phyloP scores from a whole-genome alignment of 2,113 vertebrate genomes.

The Paedocypris sp. region DNA sequence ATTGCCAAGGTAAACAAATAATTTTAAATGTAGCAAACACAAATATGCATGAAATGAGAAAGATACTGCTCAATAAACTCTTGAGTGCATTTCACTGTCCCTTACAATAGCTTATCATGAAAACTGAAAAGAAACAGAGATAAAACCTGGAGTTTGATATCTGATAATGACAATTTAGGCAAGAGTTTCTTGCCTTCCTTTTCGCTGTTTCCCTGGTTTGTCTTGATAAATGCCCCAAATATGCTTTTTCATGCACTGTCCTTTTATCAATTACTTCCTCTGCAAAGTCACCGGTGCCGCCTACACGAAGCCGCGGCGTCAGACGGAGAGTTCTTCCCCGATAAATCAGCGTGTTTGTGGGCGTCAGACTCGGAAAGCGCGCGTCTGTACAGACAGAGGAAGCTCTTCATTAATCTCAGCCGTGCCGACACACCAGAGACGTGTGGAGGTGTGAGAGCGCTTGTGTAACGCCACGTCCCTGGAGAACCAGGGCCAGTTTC shows the following conservation, averaged over 20 bases:
- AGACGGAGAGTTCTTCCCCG: constrained; percentile 1
- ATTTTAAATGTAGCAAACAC: too few relatives aligned
- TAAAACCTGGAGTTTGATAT: too few relatives aligned
- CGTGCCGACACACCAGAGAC: background rate
- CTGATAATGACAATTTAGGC: too few relatives aligned
- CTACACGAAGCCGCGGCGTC: background rate
- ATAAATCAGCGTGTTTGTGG: constrained; percentile 11
- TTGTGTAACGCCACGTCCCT: constrained; percentile 1
- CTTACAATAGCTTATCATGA: too few relatives aligned
- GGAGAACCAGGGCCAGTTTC: too few relatives aligned
- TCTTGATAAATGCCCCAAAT: background rate
- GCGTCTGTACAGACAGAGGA: background rate
- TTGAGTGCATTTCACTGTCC: too few relatives aligned
- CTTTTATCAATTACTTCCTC: background rate
- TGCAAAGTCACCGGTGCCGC: background rate
- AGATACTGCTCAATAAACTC: too few relatives aligned
- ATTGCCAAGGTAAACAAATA: too few relatives aligned
- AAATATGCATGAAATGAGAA: too few relatives aligned
- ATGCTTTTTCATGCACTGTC: background rate
- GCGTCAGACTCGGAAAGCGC: background rate
- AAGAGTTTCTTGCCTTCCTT: background rate
- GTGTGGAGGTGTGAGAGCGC: background rate
- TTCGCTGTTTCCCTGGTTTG: too few relatives aligned
- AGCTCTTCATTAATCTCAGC: constrained; percentile 11
- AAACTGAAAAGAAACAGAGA: too few relatives aligned